Evolutionary conservation across 2,888 invertebrate genomes (phyloP).

Genomic region (Macrosiphum euphorbiae): DNA sequence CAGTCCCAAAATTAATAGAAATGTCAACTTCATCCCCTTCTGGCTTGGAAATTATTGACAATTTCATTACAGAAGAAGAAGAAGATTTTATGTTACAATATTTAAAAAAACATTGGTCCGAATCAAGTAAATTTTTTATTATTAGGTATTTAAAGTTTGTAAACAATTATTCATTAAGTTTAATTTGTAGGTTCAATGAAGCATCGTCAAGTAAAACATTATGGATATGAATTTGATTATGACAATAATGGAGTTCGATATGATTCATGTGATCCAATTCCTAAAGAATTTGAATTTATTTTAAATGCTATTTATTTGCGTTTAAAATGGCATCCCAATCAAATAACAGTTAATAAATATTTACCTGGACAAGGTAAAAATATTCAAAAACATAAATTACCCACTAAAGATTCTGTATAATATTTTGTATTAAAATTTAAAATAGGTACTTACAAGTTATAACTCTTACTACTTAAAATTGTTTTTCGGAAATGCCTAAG

Average conservation of each 20-base stretch:
- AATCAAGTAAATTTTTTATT: slow-evolving; percentile 34
- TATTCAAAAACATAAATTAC: background rate
- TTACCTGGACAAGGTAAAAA: slow-evolving; percentile 82
- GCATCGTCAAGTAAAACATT: slow-evolving; percentile 89
- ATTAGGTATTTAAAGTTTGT: background rate
- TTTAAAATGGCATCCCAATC: slow-evolving; percentile 76
- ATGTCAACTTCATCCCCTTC: background rate
- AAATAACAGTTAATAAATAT: slow-evolving; percentile 88
- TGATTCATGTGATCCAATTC: slow-evolving; percentile 79
- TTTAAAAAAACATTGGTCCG: slow-evolving; percentile 49
- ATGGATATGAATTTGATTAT: slow-evolving; percentile 92
- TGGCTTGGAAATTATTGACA: slow-evolving; percentile 57
- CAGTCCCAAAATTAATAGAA: slow-evolving; percentile 40
- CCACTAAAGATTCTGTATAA: background rate
- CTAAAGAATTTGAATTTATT: slow-evolving; percentile 78
- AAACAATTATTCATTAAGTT: background rate
- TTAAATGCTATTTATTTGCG: slow-evolving; percentile 70
- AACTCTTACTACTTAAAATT: background rate
- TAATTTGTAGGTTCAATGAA: slow-evolving; percentile 73
- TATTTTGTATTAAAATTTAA: background rate
- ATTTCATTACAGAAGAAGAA: slow-evolving; percentile 65
- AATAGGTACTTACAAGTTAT: background rate
- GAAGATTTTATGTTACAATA: slow-evolving; percentile 62
- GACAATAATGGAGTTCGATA: slow-evolving; percentile 86
- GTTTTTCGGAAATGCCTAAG: background rate